Evolutionary conservation across 2,797 vertebrate genomes (phyloP).

Genomic region (Podargus strigoides): DNA sequence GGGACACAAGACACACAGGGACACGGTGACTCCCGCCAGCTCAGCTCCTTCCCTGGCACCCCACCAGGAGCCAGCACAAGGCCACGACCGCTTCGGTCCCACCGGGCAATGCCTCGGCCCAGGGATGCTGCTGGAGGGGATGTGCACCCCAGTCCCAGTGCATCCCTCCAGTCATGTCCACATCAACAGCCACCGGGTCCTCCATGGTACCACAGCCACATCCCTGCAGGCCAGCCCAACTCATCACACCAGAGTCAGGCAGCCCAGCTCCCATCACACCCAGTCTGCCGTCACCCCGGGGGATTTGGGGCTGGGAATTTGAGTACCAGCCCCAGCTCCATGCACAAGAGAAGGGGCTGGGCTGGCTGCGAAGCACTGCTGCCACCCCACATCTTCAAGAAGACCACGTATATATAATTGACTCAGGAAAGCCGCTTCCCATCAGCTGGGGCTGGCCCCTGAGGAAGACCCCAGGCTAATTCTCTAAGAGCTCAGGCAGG

Average conservation of each 20-base stretch:
- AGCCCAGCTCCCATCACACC: background rate
- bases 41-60: background rate
- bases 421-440: background rate
- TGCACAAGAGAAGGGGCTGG: background rate
- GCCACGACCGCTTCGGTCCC: background rate
- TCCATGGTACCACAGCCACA: rapidly evolving
- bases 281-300: background rate
- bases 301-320: background rate
- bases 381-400: background rate
- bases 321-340: background rate
- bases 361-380: background rate
- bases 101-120: background rate
- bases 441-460: background rate
- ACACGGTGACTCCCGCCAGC: background rate
- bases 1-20: background rate
- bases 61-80: rapidly evolving
- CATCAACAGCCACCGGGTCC: rapidly evolving
- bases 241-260: background rate
- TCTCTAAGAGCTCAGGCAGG: background rate
- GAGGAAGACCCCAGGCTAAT: background rate
- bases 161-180: background rate
- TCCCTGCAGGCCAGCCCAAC: background rate
- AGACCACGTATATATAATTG: background rate
- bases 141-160: background rate
- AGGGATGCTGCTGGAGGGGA: background rate